These are phyloP conservation scores for Phallusia fumigata DNA, from an alignment of 23 tunicate genomes.

Conservation along the genomic window DNA sequence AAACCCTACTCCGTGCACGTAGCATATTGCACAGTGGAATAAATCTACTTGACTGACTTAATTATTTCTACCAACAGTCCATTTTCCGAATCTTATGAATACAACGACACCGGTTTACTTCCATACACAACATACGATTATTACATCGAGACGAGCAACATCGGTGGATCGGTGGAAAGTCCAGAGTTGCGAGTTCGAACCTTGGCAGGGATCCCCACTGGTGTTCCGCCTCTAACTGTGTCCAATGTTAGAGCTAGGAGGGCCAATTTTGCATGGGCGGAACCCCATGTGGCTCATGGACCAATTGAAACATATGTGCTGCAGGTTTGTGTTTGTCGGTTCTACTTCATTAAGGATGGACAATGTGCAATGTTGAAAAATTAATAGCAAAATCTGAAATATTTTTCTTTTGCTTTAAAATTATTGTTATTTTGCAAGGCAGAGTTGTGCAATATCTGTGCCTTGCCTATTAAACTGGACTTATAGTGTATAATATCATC, in stretches of 20 bases:
- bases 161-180: conserved; percentile 65
- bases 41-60: too few relatives aligned
- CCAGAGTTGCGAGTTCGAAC: conserved; percentile 51
- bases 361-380: neutral
- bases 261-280: conserved; percentile 74
- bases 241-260: conserved; percentile 34
- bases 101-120: conserved; percentile 78
- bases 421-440: too few relatives aligned
- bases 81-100: conserved; percentile 28
- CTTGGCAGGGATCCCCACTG: conserved; percentile 89
- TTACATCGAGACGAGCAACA: conserved; percentile 78
- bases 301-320: conserved; percentile 92
- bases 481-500: too few relatives aligned
- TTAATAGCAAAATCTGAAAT: neutral
- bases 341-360: neutral
- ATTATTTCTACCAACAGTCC: too few relatives aligned
- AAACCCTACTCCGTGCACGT: too few relatives aligned
- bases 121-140: conserved; percentile 93
- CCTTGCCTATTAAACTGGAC: too few relatives aligned
- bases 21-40: too few relatives aligned
- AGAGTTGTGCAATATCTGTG: too few relatives aligned
- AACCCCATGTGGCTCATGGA: conserved; percentile 94
- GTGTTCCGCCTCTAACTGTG: conserved; percentile 76
- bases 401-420: neutral
- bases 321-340: conserved; percentile 39